Percentiles rank a stretch among this genome's conserved stretches.
These are phyloP conservation scores for Zygothrica quintamaculata DNA, from an alignment of 2,888 invertebrate genomes.

Conservation along the genomic window DNA sequence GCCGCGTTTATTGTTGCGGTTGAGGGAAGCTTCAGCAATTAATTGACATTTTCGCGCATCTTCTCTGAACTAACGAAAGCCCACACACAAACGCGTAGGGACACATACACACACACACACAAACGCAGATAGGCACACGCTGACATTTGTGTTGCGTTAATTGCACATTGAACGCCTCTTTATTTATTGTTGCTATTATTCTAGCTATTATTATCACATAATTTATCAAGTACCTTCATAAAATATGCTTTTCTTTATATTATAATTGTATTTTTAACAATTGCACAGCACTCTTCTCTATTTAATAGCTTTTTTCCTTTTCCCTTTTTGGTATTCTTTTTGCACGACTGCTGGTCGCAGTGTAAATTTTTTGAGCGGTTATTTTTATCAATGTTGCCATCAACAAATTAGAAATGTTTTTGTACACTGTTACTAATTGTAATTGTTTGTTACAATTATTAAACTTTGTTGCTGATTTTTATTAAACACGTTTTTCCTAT, in stretches of 20 bases:
- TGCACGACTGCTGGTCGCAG: slow-evolving; percentile 45
- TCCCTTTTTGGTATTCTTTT: slow-evolving; percentile 40
- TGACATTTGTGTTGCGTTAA: slow-evolving; percentile 32
- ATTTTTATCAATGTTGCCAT: neutral
- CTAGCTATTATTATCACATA: slow-evolving; percentile 75
- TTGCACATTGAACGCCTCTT: slow-evolving; percentile 13
- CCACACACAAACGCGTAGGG: neutral
- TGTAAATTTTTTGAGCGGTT: slow-evolving; percentile 6
- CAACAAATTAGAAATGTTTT: neutral
- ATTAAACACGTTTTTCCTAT: slow-evolving; percentile 61
- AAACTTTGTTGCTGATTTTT: slow-evolving; percentile 25
- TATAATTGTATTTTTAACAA: slow-evolving; percentile 40
- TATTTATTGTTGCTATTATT: slow-evolving; percentile 30
- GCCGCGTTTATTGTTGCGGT: slow-evolving; percentile 39
- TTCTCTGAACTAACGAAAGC: slow-evolving; percentile 23
- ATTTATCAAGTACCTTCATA: slow-evolving; percentile 39
- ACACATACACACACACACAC: slow-evolving; percentile 10
- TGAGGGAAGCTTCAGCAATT: slow-evolving; percentile 46
- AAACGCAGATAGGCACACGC: neutral
- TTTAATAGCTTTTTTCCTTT: slow-evolving; percentile 29
- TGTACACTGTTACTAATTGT: neutral
- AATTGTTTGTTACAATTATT: slow-evolving; percentile 7
- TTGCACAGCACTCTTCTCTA: slow-evolving; percentile 40
- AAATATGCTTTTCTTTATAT: slow-evolving; percentile 28
- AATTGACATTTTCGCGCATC: slow-evolving; percentile 74